Percentiles rank a stretch among this genome's conserved stretches.
These are phyloP conservation scores for Lepisosteus osseus DNA, from an alignment of 2,113 vertebrate species.

Conservation along the genomic window DNA sequence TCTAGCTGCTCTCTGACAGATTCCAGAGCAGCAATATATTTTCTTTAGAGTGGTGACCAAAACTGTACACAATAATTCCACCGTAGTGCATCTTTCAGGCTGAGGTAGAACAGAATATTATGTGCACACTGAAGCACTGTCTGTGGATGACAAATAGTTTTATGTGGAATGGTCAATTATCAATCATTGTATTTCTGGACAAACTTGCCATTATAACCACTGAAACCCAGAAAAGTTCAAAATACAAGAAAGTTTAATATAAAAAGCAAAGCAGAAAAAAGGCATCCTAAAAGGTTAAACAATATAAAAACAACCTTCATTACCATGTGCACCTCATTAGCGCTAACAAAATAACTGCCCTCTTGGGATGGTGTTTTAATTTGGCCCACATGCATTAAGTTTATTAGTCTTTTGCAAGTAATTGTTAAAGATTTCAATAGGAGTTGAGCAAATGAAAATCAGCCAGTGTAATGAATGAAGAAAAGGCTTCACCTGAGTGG, in stretches of 20 bases:
- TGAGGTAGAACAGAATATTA: too few relatives aligned
- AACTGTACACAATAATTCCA: too few relatives aligned
- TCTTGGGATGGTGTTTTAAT: constrained; percentile 50
- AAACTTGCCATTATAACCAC: not conserved
- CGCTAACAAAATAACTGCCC: constrained; percentile 34
- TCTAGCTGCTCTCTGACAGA: too few relatives aligned
- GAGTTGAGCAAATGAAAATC: constrained; percentile 12
- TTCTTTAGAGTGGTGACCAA: too few relatives aligned
- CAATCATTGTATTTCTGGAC: too few relatives aligned
- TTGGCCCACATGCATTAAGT: constrained; percentile 49
- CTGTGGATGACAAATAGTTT: too few relatives aligned
- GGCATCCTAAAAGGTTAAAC: constrained; percentile 22
- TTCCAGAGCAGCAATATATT: too few relatives aligned
- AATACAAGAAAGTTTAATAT: not conserved
- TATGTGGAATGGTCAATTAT: too few relatives aligned
- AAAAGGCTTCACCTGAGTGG: not conserved
- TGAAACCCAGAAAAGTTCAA: not conserved
- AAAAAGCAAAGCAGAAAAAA: not conserved
- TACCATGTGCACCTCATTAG: constrained; percentile 44
- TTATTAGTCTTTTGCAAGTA: constrained; percentile 17
- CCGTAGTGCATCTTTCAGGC: too few relatives aligned
- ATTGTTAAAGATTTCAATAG: constrained; percentile 28
- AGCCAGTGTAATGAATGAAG: not conserved
- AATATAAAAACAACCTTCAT: constrained; percentile 41
- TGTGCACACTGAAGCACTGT: too few relatives aligned